Percentiles rank a stretch among this genome's conserved stretches.
phyloP scores from a whole-genome alignment of 2,888 invertebrate genomes.

The Dynastes maya region DNA sequence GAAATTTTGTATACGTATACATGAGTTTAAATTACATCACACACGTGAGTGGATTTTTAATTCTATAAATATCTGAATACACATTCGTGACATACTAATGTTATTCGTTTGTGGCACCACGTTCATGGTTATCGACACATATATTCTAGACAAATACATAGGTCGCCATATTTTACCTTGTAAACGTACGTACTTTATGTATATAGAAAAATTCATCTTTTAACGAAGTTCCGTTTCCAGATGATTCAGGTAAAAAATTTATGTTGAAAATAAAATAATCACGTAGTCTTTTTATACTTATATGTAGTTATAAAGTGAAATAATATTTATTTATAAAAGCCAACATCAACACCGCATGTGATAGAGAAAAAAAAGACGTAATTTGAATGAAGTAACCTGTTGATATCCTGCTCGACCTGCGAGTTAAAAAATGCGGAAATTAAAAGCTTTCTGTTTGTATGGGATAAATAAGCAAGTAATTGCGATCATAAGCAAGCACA shows the following conservation, averaged over 20 bases:
- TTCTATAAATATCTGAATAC: not conserved
- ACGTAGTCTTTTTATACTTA: not conserved
- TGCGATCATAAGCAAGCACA: no score
- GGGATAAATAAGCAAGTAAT: no score
- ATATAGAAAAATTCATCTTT: not conserved
- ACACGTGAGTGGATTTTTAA: conserved; percentile 2
- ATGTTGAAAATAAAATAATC: not conserved
- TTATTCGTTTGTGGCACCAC: no score
- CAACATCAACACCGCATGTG: not conserved
- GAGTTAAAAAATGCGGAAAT: not conserved
- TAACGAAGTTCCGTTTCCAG: not conserved
- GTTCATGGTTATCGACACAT: not conserved
- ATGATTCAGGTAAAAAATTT: conserved; percentile 5
- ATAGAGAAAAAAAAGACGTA: not conserved
- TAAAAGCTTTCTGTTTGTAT: not conserved
- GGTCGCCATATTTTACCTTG: no score
- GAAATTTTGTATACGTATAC: not conserved
- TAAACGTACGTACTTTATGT: not conserved
- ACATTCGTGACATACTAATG: conserved; percentile 1
- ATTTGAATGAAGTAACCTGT: conserved; percentile 1
- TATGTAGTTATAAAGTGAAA: not conserved
- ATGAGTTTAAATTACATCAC: conserved; percentile 1
- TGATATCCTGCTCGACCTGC: not conserved
- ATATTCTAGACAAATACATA: no score
- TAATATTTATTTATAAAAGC: conserved; percentile 1